These are phyloP conservation scores for Galerucella pusilla DNA, from an alignment of 2,888 invertebrate genomes.

Conservation along the genomic window DNA sequence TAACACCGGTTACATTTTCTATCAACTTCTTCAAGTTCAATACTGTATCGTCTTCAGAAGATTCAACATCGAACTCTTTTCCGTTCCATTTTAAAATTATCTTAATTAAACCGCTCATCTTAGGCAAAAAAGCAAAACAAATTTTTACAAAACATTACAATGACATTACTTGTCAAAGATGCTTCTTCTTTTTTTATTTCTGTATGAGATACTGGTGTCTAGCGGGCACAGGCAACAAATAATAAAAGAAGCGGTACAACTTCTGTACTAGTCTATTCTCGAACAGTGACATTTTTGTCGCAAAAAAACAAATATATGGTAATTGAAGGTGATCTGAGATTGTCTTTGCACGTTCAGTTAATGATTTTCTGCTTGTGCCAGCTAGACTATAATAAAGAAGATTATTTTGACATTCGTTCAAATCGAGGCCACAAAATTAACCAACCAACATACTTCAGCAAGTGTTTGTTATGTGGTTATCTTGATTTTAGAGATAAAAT, in stretches of 20 bases:
- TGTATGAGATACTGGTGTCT: not conserved
- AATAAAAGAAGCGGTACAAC: too few species aligned
- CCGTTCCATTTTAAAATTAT: conserved; percentile 94
- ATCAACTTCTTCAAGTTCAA: conserved; percentile 86
- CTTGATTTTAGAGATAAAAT: conserved; percentile 21
- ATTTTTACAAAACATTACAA: not conserved
- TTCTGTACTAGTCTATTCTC: too few species aligned
- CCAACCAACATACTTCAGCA: not conserved
- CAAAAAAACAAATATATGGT: too few species aligned
- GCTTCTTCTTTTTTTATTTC: not conserved
- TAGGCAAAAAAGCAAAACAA: conserved; percentile 2
- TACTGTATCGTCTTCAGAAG: conserved; percentile 83
- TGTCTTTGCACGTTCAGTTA: too few species aligned
- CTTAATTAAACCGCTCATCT: conserved; percentile 60
- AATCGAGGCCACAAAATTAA: not conserved
- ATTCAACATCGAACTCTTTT: conserved; percentile 85
- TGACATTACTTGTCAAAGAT: not conserved
- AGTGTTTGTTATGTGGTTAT: conserved; percentile 23
- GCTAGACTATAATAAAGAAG: not conserved
- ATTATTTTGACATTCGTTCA: not conserved
- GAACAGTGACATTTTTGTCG: too few species aligned
- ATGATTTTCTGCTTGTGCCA: too few species aligned
- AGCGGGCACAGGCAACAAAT: too few species aligned
- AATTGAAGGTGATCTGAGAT: too few species aligned
- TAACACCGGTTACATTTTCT: conserved; percentile 87